phyloP scores from a whole-genome alignment of 2,888 invertebrate species.

The Microctonus hyperodae region DNA sequence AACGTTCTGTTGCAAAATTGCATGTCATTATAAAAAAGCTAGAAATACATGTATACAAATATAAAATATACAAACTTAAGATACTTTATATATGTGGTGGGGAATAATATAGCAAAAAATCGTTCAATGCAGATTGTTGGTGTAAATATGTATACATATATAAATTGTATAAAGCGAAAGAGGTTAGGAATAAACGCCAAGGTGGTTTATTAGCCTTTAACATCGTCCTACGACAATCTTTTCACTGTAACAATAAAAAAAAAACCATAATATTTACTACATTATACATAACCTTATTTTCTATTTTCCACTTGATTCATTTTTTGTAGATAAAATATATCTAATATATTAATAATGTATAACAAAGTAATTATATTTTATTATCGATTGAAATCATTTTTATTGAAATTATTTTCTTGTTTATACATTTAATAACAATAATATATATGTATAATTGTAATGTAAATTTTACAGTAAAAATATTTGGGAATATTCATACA shows the following conservation, averaged over 20 bases:
- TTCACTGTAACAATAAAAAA: not conserved
- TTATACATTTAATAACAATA: not conserved
- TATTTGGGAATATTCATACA: not conserved
- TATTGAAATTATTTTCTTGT: not conserved
- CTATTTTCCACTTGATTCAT: not conserved
- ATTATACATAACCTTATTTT: not conserved
- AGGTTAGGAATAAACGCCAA: constrained; percentile 24
- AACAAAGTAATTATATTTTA: not conserved
- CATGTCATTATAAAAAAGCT: constrained; percentile 54
- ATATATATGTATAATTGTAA: not conserved
- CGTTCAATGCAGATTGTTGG: constrained; percentile 28
- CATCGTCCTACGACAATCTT: constrained; percentile 15
- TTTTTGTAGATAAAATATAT: no score
- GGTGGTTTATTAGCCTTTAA: constrained; percentile 23
- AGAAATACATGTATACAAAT: constrained; percentile 45
- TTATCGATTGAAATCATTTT: not conserved
- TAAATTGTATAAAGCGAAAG: no score
- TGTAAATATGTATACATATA: no score
- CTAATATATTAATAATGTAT: not conserved
- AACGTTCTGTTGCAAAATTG: constrained; percentile 59
- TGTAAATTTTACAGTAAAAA: no score
- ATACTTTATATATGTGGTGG: constrained; percentile 10
- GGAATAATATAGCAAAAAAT: constrained; percentile 34
- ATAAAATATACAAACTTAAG: constrained; percentile 41
- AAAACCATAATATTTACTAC: not conserved